Conservation (phyloP, 2,797 vertebrate species). For the Rousettus madagascariensis region DNA sequence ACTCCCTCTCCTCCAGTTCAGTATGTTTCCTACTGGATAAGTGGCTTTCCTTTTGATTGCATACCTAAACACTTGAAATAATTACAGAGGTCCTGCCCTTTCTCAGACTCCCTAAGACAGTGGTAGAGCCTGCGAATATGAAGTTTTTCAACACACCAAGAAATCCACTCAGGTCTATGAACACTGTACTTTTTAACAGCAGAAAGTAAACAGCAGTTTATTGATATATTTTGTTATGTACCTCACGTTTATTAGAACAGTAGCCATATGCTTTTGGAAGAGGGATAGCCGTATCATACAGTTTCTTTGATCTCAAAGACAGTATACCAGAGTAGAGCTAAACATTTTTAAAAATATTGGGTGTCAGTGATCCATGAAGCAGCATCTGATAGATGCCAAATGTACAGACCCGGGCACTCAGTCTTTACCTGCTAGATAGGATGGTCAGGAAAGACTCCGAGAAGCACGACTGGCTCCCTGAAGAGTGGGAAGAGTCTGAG, state of each 20-base stretch:
- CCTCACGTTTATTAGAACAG: not conserved
- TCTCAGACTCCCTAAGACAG: not conserved
- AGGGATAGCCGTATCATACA: not conserved
- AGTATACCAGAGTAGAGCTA: not conserved
- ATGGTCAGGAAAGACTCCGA: not conserved
- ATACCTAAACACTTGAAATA: not conserved
- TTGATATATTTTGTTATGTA: not conserved
- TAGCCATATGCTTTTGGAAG: not conserved
- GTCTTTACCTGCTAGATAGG: not conserved
- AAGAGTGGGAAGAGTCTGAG: not conserved
- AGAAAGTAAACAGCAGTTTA: not conserved
- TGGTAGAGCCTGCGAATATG: not conserved
- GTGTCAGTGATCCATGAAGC: not conserved
- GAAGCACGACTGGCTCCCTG: not conserved
- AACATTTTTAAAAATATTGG: not conserved
- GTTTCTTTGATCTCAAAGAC: not conserved
- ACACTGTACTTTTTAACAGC: not conserved
- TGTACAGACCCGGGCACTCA: not conserved
- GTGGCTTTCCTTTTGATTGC: not conserved
- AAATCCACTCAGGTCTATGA: not conserved
- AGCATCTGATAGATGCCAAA: not conserved
- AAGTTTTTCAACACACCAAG: not conserved
- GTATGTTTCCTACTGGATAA: conserved; percentile 25
- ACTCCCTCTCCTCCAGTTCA: not conserved
- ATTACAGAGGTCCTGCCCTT: not conserved